phyloP scores from a whole-genome alignment of 2,113 vertebrate species.

The Hyla sarda region DNA sequence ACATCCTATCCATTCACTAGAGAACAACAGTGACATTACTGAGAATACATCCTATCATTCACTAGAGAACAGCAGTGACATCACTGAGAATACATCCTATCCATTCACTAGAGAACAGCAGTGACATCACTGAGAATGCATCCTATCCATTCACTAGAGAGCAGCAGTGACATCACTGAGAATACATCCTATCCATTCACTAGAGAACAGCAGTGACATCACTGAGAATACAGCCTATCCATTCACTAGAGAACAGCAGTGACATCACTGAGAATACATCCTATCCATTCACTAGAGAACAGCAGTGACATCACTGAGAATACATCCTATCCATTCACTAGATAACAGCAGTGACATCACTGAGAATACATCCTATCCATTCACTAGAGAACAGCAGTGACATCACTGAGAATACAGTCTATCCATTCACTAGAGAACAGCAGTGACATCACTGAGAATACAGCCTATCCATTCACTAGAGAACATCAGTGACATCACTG shows the following conservation, averaged over 20 bases:
- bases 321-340: no score
- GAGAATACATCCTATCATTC: background rate
- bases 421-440: background rate
- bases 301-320: no score
- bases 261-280: no score
- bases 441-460: no score
- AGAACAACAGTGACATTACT: background rate
- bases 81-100: background rate
- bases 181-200: background rate
- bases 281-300: background rate
- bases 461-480: background rate
- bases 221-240: no score
- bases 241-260: no score
- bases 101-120: background rate
- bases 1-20: no score
- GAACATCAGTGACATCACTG: background rate
- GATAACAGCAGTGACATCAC: background rate
- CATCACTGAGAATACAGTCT: no score
- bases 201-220: background rate
- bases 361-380: background rate
- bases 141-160: background rate
- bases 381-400: no score
- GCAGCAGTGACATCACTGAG: background rate
- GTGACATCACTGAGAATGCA: no score
- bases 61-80: no score